phyloP scores from a whole-genome alignment of 2,797 vertebrate species.

The Acipenser ruthenus region DNA sequence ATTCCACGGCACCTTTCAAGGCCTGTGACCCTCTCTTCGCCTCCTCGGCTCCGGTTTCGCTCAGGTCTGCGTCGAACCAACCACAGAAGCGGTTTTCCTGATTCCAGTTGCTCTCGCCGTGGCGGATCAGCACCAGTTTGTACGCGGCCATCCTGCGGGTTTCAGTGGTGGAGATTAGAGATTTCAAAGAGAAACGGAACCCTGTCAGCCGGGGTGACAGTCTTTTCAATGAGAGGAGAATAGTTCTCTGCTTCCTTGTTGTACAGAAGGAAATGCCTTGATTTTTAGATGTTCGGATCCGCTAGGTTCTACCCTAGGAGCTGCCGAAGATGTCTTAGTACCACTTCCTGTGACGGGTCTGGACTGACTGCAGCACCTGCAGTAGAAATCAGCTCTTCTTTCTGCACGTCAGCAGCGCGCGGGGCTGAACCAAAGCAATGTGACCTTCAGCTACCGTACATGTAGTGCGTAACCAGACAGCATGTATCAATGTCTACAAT shows the following conservation, averaged over 20 bases:
- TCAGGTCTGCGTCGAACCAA: constrained; percentile 90
- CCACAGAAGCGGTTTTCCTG: constrained; percentile 93
- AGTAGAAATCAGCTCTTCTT: constrained; percentile 33
- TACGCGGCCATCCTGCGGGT: constrained; percentile 72
- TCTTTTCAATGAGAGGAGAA: constrained; percentile 4
- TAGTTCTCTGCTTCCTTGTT: neutral
- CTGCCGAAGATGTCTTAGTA: neutral
- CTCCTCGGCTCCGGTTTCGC: constrained; percentile 76
- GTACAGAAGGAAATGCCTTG: constrained; percentile 1
- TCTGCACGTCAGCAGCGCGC: constrained; percentile 38
- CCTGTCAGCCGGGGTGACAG: constrained; percentile 15
- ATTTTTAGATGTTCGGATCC: neutral
- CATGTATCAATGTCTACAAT: too few species aligned
- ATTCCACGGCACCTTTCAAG: constrained; percentile 56
- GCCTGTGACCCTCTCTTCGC: constrained; percentile 81
- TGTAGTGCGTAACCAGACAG: too few species aligned
- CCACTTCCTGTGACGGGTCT: constrained; percentile 28
- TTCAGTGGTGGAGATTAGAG: constrained; percentile 37
- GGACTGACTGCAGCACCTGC: constrained; percentile 38
- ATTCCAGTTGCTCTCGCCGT: constrained; percentile 94
- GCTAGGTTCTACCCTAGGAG: constrained; percentile 28
- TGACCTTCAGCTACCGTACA: constrained; percentile 21
- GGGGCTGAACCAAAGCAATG: constrained; percentile 11
- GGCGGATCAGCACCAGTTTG: constrained; percentile 83
- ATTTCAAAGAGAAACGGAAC: constrained; percentile 14